Evolutionary conservation across 2,888 invertebrate species (phyloP).

Genomic region (Campoplex nolae): DNA sequence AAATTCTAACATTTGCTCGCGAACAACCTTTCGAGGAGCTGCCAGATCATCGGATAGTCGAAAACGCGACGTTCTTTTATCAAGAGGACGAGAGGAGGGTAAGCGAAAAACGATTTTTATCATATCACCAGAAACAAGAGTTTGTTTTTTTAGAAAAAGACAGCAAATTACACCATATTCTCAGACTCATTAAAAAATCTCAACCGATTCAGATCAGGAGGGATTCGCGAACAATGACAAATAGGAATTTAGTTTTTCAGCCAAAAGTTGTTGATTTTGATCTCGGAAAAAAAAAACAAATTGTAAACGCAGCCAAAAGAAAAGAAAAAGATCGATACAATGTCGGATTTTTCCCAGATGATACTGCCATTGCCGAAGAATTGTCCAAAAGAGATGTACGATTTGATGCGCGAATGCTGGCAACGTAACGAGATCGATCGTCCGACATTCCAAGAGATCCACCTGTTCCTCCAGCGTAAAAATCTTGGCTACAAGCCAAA

Average conservation of each 20-base stretch:
- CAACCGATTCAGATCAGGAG: too few species aligned
- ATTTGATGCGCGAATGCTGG: constrained; percentile 95
- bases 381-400: constrained; percentile 94
- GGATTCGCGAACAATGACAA: background rate
- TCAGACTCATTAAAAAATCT: too few species aligned
- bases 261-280: background rate
- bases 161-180: background rate
- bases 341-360: constrained; percentile 74
- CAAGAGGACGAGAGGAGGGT: constrained; percentile 90
- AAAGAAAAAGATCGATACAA: background rate
- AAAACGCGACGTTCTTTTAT: constrained; percentile 92
- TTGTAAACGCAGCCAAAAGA: background rate
- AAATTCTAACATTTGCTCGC: constrained; percentile 92
- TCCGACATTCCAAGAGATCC: constrained; percentile 93
- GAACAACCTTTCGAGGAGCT: constrained; percentile 93
- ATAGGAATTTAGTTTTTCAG: background rate
- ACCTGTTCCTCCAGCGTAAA: constrained; percentile 93
- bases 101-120: constrained; percentile 78
- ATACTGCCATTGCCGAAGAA: constrained; percentile 90
- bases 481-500: constrained; percentile 87
- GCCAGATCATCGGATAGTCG: constrained; percentile 92
- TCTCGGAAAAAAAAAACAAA: background rate
- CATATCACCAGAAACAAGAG: background rate
- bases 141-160: background rate
- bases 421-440: constrained; percentile 91